Base-by-base conservation (phyloP, 2,797 vertebrate genomes). In the Chromis chromis region DNA sequence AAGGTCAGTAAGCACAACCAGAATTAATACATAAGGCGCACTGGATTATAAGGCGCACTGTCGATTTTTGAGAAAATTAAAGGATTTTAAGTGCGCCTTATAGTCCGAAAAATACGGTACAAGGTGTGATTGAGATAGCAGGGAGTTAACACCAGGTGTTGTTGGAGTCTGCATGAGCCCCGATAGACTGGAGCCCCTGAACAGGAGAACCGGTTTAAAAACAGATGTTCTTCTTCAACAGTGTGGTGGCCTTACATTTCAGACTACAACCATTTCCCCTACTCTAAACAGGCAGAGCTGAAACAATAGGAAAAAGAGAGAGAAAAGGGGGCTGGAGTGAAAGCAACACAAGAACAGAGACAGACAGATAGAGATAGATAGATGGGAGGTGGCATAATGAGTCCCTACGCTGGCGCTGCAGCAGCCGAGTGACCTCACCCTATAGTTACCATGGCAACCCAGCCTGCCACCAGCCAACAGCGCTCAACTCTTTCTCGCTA, bases 371-470 rank as follows among this genome's bases (percentile, higher is more conserved):
- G 74, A 85, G 73, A 79, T 44, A 70, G 77, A 90, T 84, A 86
- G 83, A 90, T 81, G 83, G 84, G 82, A 90, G 85, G 88, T 82
- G 90, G 88, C 86, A 90, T 89, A 90, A 91, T 86, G 79, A 92
- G 89, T 91, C 89, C 83, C 90, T 78, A 70, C 25, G 27, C 84
- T 86, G 81, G 79, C 40, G 69, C 89, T 87, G 91, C 90, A 89
- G 92, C 89, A 91, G 78, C 79, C 61, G 82, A 84, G 84, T 95
- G 94, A 94, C 90, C 86, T 94, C 93, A 93, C 91, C 86, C 83
- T 63, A 60, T 69, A 76, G 90, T 94, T 92, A 85, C 92, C 88
- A 94, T 93, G 89, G 92, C 84, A 95, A 94, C 94, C 79, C 81
- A 46, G 87, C 74, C 86, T 87, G 82, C 84, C 90, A 92, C 82